Percentiles rank a stretch among this genome's conserved stretches.
Evolutionary conservation across 2,888 invertebrate genomes (phyloP).

Genomic region (Sthenelais limicola): DNA sequence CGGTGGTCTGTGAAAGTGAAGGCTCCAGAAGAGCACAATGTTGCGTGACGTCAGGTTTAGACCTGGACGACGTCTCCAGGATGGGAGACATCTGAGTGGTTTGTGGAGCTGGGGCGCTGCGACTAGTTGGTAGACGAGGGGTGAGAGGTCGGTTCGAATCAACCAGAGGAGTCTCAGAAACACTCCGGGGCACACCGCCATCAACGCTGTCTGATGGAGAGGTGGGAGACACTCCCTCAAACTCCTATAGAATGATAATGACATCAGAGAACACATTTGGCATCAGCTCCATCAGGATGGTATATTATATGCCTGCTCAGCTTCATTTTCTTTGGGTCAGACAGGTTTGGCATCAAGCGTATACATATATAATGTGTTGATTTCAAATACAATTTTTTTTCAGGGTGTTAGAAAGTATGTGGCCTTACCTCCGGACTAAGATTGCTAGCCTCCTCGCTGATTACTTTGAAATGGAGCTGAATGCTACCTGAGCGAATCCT

Average conservation of each 20-base stretch:
- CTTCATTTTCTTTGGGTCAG: too few species aligned
- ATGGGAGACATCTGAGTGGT: slow-evolving; percentile 42
- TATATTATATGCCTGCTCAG: too few species aligned
- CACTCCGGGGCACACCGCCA: slow-evolving; percentile 31
- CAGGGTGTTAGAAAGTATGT: neutral
- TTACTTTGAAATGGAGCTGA: slow-evolving; percentile 74
- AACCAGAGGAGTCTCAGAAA: slow-evolving; percentile 5
- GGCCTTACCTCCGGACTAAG: slow-evolving; percentile 20
- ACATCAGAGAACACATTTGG: neutral
- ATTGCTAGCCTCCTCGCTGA: slow-evolving; percentile 43
- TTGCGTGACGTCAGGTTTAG: slow-evolving; percentile 24
- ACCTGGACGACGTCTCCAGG: slow-evolving; percentile 20
- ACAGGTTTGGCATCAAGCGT: too few species aligned
- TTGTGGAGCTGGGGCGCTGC: slow-evolving; percentile 25
- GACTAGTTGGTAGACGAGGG: slow-evolving; percentile 28
- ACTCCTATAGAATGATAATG: neutral
- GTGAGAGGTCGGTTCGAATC: slow-evolving; percentile 26
- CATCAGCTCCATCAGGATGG: neutral
- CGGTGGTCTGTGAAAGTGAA: too few species aligned
- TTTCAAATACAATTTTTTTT: too few species aligned
- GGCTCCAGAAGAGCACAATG: slow-evolving; percentile 12
- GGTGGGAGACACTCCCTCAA: slow-evolving; percentile 18
- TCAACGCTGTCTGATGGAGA: slow-evolving; percentile 36
- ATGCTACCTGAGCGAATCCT: slow-evolving; percentile 74
- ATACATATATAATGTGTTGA: too few species aligned